These are phyloP conservation scores for Pithys albifrons DNA, from an alignment of 2,113 vertebrate species.

Conservation along the genomic window DNA sequence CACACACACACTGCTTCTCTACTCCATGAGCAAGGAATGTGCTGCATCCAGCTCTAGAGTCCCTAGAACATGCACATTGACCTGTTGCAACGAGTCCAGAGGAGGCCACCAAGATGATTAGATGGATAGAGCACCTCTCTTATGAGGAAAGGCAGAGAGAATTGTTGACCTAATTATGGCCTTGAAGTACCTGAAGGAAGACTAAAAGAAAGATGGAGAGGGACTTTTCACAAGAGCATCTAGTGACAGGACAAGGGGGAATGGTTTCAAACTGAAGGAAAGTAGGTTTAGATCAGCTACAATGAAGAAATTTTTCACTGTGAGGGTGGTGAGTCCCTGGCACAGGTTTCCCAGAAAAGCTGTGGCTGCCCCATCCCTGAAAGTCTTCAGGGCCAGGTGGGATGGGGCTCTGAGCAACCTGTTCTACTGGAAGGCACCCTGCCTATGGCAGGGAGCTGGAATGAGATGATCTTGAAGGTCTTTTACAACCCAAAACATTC, in stretches of 20 bases:
- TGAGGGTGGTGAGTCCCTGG: neutral
- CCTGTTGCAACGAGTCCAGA: neutral
- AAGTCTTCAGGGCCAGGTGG: neutral
- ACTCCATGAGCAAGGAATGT: neutral
- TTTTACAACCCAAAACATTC: neutral
- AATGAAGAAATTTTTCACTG: neutral
- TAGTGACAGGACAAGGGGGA: neutral
- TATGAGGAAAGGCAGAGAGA: neutral
- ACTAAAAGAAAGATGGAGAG: neutral
- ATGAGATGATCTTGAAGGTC: neutral
- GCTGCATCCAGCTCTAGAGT: neutral
- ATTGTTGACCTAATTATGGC: neutral
- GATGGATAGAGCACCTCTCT: neutral
- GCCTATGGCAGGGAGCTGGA: neutral
- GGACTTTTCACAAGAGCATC: neutral
- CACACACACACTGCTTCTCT: neutral
- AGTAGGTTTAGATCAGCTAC: neutral
- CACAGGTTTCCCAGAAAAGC: neutral
- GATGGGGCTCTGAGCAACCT: neutral
- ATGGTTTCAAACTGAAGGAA: neutral
- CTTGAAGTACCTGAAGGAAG: neutral
- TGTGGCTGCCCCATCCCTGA: too few species aligned
- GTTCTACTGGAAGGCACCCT: neutral
- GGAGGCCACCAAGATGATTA: neutral
- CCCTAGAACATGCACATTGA: neutral